These are phyloP conservation scores for Cliona cf. orientalis DNA, from an alignment of 37 sponge, comb jelly and placozoan genomes.

Conservation along the genomic window DNA sequence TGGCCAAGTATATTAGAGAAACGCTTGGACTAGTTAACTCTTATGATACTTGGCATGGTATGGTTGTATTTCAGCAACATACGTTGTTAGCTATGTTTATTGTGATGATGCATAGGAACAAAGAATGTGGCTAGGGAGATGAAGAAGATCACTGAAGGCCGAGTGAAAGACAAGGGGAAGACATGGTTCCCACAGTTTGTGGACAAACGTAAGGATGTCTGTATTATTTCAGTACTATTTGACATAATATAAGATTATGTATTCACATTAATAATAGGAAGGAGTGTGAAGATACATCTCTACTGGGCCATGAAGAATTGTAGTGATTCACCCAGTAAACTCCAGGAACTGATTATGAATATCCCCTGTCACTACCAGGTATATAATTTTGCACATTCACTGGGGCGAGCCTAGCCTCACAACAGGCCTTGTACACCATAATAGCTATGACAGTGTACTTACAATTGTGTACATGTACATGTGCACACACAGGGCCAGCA, in stretches of 20 bases:
- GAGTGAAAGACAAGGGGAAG: neutral
- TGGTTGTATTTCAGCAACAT: neutral
- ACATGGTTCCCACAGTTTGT: conserved; percentile 32
- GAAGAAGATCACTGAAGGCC: conserved; percentile 8
- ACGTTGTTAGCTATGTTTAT: neutral
- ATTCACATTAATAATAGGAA: neutral
- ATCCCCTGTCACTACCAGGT: conserved; percentile 28
- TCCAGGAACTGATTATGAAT: conserved; percentile 3
- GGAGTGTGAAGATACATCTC: conserved; percentile 25
- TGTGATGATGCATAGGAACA: conserved; percentile 21
- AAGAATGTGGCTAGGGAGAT: conserved; percentile 15
- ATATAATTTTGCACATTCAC: too few relatives aligned
- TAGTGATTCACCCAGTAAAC: neutral
- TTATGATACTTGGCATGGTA: conserved; percentile 48
- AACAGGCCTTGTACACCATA: neutral
- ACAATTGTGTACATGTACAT: too few relatives aligned
- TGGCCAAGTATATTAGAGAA: neutral
- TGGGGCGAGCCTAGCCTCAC: neutral
- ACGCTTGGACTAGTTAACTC: neutral
- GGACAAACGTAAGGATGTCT: conserved; percentile 45
- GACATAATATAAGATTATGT: too few relatives aligned
- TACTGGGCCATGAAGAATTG: conserved; percentile 49
- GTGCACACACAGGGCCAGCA: neutral
- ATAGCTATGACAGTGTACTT: too few relatives aligned
- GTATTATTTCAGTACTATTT: too few relatives aligned